Conservation (phyloP, 2,888 invertebrate species). For the Nephrotoma guestfalica region DNA sequence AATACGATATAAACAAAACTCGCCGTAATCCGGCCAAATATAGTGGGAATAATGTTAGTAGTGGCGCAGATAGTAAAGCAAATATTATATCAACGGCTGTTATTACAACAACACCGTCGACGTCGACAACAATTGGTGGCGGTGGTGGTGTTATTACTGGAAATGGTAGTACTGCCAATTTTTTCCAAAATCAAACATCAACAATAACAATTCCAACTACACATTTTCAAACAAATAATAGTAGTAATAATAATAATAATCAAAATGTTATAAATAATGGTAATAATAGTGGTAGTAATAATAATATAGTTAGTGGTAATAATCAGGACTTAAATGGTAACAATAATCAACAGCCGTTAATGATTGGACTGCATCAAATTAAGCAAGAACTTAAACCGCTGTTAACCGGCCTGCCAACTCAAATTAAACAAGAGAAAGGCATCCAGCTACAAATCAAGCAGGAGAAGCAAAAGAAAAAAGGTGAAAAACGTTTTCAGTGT, state of each 20-base stretch:
- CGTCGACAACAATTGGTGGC: conserved; percentile 12
- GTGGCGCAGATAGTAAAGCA: conserved; percentile 29
- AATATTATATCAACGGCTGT: conserved; percentile 43
- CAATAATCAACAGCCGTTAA: conserved; percentile 3
- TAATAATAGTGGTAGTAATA: background rate
- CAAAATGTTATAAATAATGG: background rate
- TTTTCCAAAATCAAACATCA: conserved; percentile 25
- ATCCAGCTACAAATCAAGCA: background rate
- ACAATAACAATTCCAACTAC: conserved; percentile 23
- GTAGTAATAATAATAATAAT: background rate
- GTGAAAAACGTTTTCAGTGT: conserved; percentile 65
- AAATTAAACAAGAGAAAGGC: conserved; percentile 22
- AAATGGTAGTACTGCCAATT: conserved; percentile 8
- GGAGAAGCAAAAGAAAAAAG: conserved; percentile 15
- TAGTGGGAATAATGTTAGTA: conserved; percentile 14
- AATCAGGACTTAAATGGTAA: background rate
- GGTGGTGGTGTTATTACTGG: background rate
- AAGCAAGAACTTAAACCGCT: conserved; percentile 32
- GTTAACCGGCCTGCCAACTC: conserved; percentile 19
- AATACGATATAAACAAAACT: conserved; percentile 73
- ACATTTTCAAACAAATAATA: background rate
- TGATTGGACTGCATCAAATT: conserved; percentile 11
- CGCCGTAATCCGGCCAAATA: conserved; percentile 35
- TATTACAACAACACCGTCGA: conserved; percentile 24
- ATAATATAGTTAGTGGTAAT: background rate